Conservation (phyloP, 1,140 invertebrate genomes). For the Papilio glaucus region DNA sequence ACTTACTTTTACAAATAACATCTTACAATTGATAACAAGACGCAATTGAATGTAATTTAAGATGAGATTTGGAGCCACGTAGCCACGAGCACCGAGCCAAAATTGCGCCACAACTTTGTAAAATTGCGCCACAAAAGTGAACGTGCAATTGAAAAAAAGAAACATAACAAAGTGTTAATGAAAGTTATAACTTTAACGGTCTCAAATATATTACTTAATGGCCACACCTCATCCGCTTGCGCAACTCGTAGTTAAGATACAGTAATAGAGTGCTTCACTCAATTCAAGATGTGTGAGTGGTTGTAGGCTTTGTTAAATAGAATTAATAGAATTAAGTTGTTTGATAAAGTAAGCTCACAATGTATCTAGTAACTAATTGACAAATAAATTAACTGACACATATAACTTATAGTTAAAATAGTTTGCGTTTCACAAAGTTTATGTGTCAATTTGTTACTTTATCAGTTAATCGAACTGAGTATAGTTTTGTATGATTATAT, state of each 20-base stretch:
- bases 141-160: slow-evolving; percentile 6
- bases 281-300: not conserved
- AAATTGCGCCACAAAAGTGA: not conserved
- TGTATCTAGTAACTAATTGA: too few species aligned
- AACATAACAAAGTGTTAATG: not conserved
- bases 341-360: too few species aligned
- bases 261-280: not conserved
- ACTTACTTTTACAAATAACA: not conserved
- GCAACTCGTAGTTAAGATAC: not conserved
- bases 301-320: too few species aligned
- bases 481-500: too few species aligned
- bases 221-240: not conserved
- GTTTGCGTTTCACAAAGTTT: too few species aligned
- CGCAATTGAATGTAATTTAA: not conserved
- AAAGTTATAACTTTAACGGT: slow-evolving; percentile 5
- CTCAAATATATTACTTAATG: not conserved
- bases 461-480: too few species aligned
- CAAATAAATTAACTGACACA: too few species aligned
- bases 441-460: too few species aligned
- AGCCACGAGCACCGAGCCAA: not conserved
- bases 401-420: too few species aligned
- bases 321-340: too few species aligned
- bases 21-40: not conserved
- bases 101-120: not conserved
- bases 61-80: not conserved